Evolutionary conservation across 2,888 invertebrate species (phyloP).

Genomic region (Zhuqinia jingwanae): DNA sequence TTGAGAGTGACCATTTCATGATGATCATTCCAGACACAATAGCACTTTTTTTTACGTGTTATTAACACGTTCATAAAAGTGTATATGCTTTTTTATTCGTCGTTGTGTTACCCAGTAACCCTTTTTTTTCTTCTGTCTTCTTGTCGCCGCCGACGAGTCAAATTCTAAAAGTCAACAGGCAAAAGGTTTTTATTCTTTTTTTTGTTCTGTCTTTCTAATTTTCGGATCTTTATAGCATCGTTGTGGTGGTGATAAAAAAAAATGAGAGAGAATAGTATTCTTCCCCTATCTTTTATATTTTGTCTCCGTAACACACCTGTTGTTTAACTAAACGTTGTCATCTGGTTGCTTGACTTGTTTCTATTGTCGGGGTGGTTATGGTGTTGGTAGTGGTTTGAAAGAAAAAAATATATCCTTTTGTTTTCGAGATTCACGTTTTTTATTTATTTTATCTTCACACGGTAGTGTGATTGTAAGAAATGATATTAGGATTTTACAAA

Average conservation of each 20-base stretch:
- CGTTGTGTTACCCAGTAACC: background rate
- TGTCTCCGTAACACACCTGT: constrained; percentile 10
- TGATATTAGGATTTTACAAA: background rate
- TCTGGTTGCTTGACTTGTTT: background rate
- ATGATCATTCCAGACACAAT: background rate
- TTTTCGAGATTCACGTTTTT: background rate
- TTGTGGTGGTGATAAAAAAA: too few relatives aligned
- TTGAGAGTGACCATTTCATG: too few relatives aligned
- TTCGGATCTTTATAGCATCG: too few relatives aligned
- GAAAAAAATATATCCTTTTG: background rate
- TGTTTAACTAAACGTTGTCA: background rate
- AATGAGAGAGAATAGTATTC: background rate
- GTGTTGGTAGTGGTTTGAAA: background rate
- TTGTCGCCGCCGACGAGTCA: background rate
- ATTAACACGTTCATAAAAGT: constrained; percentile 56
- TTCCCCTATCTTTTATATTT: background rate
- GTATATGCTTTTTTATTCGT: background rate
- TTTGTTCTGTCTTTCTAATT: background rate
- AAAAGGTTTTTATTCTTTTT: background rate
- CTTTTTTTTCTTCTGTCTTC: background rate
- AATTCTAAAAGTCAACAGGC: background rate
- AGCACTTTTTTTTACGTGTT: constrained; percentile 33
- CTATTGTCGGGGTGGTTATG: background rate
- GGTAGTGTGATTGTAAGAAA: constrained; percentile 8
- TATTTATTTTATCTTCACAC: constrained; percentile 22